Evolutionary conservation across 1,140 invertebrate genomes (phyloP).

Genomic region (Homalodisca vitripennis): DNA sequence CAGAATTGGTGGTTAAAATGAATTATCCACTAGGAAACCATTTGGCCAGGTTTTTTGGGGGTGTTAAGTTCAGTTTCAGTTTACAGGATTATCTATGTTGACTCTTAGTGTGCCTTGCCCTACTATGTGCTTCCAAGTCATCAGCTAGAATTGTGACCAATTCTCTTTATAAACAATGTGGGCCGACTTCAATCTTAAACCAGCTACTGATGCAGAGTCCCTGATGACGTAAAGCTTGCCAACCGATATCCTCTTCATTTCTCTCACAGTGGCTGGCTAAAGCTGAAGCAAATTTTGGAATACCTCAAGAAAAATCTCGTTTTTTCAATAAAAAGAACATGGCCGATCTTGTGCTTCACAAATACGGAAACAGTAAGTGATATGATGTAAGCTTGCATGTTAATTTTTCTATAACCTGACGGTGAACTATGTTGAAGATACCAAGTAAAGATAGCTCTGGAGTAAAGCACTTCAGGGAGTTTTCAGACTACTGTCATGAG

Average conservation of each 20-base stretch:
- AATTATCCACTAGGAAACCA: no score
- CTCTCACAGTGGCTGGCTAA: neutral
- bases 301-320: neutral
- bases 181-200: neutral
- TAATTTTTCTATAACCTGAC: neutral
- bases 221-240: neutral
- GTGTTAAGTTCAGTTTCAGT: no score
- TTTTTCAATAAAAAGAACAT: neutral
- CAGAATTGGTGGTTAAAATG: no score
- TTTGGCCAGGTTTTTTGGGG: no score
- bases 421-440: neutral
- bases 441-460: neutral
- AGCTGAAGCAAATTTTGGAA: conserved; percentile 3
- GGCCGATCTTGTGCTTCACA: neutral
- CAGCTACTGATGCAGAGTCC: neutral
- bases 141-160: conserved; percentile 20
- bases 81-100: no score
- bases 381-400: neutral
- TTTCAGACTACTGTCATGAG: conserved; percentile 1
- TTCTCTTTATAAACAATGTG: conserved; percentile 15
- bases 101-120: no score
- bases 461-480: neutral
- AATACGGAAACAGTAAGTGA: neutral
- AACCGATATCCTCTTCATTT: neutral
- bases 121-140: no score